Base-by-base conservation (phyloP, 2,888 invertebrate genomes). In the Agrilus cyanescens region DNA sequence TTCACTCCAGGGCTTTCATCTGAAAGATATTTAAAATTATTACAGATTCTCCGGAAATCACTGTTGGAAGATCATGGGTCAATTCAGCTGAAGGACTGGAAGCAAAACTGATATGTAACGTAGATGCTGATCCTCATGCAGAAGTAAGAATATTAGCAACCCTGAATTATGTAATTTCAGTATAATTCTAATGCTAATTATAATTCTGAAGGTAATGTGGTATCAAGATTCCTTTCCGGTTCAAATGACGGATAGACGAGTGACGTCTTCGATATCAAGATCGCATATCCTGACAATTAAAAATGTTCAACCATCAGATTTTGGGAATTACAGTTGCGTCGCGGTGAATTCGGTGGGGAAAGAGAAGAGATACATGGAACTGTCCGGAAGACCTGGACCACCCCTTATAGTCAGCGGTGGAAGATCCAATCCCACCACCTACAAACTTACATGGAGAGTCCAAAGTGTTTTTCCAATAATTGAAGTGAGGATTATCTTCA, bases 371-470 rank as follows among this genome's bases (percentile, higher is more conserved):
- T 76, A 74, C 54, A 78, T 80, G 53, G 76, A 77, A 56, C 66
- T 80, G 31, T 76, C 77, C 12, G 80, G 80, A 10, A 71, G 74
- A 47, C 80, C 80, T 1, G 77, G 78, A 3, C 75, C 77, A 13
- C 77, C 79, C 1, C 71, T 73, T 50, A 74, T 80, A 49, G 69
- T 75, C 46, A 78, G 77, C 45, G 71, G 76, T 1, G 73, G 73
- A 1, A 70, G 74, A 53, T 76, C 78, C 16, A 71, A 73, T 47
- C 69, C 75, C 35, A 74, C 76, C 59, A 73, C 75, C 46, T 80
- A 79, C 59, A 76, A 76, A 53, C 62, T 80, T 37, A 75, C 75
- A 20, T 81, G 80, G 79, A 70, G 71, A 40, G 77, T 80, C 30
- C 79, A 80, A 55, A 78, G 78, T 6, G 78, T 78, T 51, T 76